phyloP scores from a whole-genome alignment of 2,113 vertebrate genomes.

The Gracilinanus agilis region DNA sequence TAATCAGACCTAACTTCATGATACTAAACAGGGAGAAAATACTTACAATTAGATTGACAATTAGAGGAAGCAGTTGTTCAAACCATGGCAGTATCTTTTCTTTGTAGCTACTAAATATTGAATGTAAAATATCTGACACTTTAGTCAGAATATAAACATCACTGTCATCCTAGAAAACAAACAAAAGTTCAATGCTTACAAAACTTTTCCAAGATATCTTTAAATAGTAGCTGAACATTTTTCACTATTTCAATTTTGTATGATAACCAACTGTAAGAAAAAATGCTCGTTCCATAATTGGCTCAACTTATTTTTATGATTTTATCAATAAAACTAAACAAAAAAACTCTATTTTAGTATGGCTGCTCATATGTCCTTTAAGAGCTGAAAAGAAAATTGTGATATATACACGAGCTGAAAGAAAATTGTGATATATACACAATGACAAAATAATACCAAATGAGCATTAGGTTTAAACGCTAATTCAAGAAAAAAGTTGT shows the following conservation, averaged over 20 bases:
- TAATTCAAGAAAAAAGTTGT: background rate
- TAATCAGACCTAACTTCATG: constrained; percentile 8
- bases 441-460: background rate
- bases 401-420: background rate
- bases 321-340: background rate
- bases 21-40: constrained; percentile 44
- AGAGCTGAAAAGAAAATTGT: background rate
- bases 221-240: background rate
- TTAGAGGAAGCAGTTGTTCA: constrained; percentile 96
- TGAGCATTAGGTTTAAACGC: background rate
- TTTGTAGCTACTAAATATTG: constrained; percentile 98
- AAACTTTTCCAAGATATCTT: background rate
- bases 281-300: background rate
- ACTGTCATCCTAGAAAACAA: constrained; percentile 93
- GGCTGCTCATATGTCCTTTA: background rate
- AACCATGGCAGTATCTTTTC: constrained; percentile 98
- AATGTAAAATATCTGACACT: constrained; percentile 98
- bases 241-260: background rate
- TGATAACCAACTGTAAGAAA: background rate
- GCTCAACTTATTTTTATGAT: background rate
- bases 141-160: constrained; percentile 99
- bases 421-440: no score
- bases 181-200: background rate
- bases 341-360: background rate
- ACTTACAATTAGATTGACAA: constrained; percentile 98